phyloP scores from a whole-genome alignment of 2,113 vertebrate genomes.

The Xiphophorus hellerii region DNA sequence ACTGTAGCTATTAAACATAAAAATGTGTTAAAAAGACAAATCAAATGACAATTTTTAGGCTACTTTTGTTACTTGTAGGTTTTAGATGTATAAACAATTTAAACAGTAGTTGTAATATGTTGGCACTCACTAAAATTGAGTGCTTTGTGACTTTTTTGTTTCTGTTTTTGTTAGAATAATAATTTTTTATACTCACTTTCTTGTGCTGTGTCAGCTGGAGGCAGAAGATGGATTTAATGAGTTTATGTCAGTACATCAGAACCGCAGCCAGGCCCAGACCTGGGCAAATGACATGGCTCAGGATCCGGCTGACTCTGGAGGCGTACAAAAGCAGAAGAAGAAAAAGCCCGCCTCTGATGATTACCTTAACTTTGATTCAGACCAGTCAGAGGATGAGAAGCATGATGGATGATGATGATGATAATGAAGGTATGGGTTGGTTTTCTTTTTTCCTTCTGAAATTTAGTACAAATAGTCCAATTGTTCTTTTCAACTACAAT shows the following conservation, averaged over 20 bases:
- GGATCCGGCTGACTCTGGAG: slow-evolving; percentile 45
- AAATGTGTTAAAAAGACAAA: not conserved
- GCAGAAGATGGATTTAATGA: slow-evolving; percentile 88
- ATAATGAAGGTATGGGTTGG: slow-evolving; percentile 43
- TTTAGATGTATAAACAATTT: no score
- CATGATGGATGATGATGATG: slow-evolving; percentile 44
- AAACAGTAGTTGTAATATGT: not conserved
- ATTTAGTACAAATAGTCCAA: not conserved
- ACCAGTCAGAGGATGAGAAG: slow-evolving; percentile 77
- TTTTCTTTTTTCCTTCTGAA: not conserved
- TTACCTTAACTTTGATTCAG: slow-evolving; percentile 96
- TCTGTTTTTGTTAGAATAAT: not conserved
- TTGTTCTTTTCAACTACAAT: not conserved
- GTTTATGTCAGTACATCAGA: slow-evolving; percentile 92
- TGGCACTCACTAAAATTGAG: not conserved
- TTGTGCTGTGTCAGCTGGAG: slow-evolving; percentile 80
- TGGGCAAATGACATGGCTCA: slow-evolving; percentile 88
- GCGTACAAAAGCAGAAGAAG: slow-evolving; percentile 33
- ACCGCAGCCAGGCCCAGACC: slow-evolving; percentile 83
- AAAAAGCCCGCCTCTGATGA: slow-evolving; percentile 73
- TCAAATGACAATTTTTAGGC: not conserved
- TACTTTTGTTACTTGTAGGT: not conserved
- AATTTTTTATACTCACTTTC: not conserved
- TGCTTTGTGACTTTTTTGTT: not conserved
- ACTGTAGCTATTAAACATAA: not conserved